Evolutionary conservation across 2,888 invertebrate genomes (phyloP).

Genomic region (Cryptocheilus praepositus): DNA sequence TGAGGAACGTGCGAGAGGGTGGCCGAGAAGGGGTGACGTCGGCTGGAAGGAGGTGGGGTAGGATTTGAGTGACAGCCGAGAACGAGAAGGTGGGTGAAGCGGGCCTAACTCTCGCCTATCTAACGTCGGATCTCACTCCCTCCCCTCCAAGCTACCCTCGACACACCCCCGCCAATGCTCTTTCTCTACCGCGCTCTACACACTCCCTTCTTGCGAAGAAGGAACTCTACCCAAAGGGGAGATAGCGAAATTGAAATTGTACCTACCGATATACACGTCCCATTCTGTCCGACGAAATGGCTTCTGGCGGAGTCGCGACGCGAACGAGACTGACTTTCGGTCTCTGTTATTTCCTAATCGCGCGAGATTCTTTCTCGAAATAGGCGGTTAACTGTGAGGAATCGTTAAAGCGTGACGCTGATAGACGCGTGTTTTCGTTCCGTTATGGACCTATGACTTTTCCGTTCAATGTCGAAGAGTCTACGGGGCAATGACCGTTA

Average conservation of each 20-base stretch:
- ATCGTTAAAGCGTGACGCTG: too few species aligned
- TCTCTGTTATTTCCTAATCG: too few species aligned
- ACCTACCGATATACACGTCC: slow-evolving; percentile 53
- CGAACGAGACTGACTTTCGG: neutral
- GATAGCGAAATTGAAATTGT: slow-evolving; percentile 70
- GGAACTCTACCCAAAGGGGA: slow-evolving; percentile 56
- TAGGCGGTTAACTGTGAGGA: too few species aligned
- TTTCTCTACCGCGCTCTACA: slow-evolving; percentile 21
- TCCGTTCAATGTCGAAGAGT: too few species aligned
- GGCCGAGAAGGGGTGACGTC: slow-evolving; percentile 44
- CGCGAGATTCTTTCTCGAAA: too few species aligned
- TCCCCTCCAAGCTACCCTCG: slow-evolving; percentile 18
- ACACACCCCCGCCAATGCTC: slow-evolving; percentile 4
- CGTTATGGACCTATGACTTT: too few species aligned
- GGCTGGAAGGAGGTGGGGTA: slow-evolving; percentile 47
- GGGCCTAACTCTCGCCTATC: slow-evolving; percentile 61
- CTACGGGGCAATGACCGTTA: too few species aligned
- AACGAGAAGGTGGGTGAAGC: slow-evolving; percentile 62
- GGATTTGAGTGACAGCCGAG: slow-evolving; percentile 71
- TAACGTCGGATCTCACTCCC: slow-evolving; percentile 57
- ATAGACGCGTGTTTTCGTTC: too few species aligned
- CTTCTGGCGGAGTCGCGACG: slow-evolving; percentile 18
- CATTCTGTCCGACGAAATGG: slow-evolving; percentile 42
- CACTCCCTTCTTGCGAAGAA: slow-evolving; percentile 18
- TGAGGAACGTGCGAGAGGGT: slow-evolving; percentile 49